A percentile compares a stretch with the other conserved stretches of the same genome.
Conservation (phyloP, 2,113 vertebrate species). For the Mastomys coucha region DNA sequence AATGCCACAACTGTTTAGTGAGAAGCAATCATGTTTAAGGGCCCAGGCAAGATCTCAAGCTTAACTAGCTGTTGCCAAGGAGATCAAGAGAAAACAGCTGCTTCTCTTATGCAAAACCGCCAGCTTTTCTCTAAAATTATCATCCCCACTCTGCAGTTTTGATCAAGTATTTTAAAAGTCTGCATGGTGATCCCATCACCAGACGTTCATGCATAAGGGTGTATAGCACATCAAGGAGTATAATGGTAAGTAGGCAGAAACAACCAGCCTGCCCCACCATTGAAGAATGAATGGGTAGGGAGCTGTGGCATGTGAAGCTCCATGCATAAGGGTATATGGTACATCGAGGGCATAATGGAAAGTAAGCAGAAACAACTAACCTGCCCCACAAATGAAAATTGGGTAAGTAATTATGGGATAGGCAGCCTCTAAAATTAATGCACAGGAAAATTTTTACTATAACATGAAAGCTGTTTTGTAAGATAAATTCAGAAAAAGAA, state of each 20-base stretch:
- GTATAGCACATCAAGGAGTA: accelerated
- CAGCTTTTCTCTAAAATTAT: background rate
- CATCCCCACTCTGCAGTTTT: background rate
- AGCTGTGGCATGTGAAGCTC: background rate
- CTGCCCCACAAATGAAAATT: background rate
- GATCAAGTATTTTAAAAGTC: background rate
- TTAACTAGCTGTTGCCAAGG: background rate
- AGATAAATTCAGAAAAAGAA: background rate
- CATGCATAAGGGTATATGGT: background rate
- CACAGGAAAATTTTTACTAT: background rate
- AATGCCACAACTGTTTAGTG: background rate
- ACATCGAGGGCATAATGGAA: background rate
- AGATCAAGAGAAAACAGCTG: background rate
- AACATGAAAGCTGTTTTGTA: background rate
- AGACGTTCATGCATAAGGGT: background rate
- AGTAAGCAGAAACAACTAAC: background rate
- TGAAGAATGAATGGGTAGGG: background rate
- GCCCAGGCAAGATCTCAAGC: background rate
- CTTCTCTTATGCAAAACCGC: background rate
- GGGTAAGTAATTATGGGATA: background rate
- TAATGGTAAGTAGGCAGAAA: background rate
- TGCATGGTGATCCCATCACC: background rate
- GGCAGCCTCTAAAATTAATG: background rate
- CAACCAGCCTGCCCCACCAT: no score
- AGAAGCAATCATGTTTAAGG: background rate